phyloP scores from a whole-genome alignment of 2,797 vertebrate species.

The Molossus molossus region DNA sequence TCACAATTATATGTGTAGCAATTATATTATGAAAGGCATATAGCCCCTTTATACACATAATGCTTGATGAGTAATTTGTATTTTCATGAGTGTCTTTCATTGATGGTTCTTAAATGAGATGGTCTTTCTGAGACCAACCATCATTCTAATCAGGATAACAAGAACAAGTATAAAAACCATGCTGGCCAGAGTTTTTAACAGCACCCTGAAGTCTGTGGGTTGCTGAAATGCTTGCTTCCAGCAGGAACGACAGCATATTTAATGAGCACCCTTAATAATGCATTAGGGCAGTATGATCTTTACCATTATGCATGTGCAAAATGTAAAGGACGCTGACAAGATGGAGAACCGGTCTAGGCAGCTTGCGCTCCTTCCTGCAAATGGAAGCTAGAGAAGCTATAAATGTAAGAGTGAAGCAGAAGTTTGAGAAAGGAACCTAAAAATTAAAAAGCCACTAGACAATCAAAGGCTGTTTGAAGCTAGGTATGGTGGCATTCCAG shows the following conservation, averaged over 20 bases:
- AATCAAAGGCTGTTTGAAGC: not conserved
- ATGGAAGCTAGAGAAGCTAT: not conserved
- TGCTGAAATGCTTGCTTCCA: constrained; percentile 63
- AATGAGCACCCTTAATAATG: constrained; percentile 59
- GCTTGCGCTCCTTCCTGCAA: not conserved
- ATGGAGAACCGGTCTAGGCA: not conserved
- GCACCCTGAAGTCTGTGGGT: not conserved
- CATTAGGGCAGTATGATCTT: constrained; percentile 56
- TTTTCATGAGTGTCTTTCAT: constrained; percentile 59
- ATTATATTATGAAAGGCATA: constrained; percentile 47
- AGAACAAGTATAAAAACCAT: constrained; percentile 50
- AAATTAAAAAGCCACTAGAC: not conserved
- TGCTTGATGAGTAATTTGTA: constrained; percentile 59
- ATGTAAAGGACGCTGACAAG: not conserved
- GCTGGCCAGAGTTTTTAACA: constrained; percentile 71
- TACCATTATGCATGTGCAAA: not conserved
- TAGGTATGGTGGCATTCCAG: not conserved
- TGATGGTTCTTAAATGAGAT: constrained; percentile 55
- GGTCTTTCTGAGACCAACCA: constrained; percentile 29
- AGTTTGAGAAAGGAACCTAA: constrained; percentile 36
- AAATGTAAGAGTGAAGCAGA: not conserved
- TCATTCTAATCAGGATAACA: constrained; percentile 66
- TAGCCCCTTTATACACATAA: constrained; percentile 7
- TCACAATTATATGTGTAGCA: not conserved
- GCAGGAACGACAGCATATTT: constrained; percentile 40